These are phyloP conservation scores for Chaetura pelagica DNA, from an alignment of 2,113 vertebrate genomes.

Conservation along the genomic window DNA sequence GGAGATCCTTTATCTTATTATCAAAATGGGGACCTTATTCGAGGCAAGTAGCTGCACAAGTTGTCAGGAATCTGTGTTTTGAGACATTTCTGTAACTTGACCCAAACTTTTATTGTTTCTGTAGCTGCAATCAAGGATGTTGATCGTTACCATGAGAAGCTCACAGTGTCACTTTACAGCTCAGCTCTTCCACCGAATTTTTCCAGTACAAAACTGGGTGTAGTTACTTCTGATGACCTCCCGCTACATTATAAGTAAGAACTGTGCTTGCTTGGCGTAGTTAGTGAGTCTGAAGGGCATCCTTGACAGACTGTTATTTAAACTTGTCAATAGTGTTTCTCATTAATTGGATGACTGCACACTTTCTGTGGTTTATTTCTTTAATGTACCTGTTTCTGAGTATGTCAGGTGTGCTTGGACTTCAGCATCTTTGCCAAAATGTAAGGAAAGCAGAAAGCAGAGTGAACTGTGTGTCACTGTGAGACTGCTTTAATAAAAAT, in stretches of 20 bases:
- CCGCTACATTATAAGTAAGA: conserved; percentile 90
- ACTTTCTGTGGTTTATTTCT: not conserved
- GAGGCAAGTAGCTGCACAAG: conserved; percentile 76
- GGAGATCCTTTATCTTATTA: conserved; percentile 97
- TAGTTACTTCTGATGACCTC: conserved; percentile 89
- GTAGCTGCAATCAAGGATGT: conserved; percentile 93
- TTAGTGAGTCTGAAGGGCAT: not conserved
- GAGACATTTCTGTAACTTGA: not conserved
- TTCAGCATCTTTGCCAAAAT: not conserved
- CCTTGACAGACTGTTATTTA: not conserved
- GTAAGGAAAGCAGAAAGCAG: not conserved
- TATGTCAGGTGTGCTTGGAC: not conserved
- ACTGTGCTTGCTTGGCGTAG: not conserved
- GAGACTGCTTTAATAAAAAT: not conserved
- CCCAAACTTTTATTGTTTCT: not conserved
- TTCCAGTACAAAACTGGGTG: conserved; percentile 87
- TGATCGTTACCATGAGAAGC: conserved; percentile 94
- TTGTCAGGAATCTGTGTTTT: not conserved
- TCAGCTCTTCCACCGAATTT: conserved; percentile 83
- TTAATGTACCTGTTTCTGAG: not conserved
- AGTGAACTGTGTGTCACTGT: not conserved
- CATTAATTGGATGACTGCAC: not conserved
- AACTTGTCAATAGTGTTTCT: not conserved
- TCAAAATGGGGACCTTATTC: conserved; percentile 92
- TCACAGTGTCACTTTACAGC: conserved; percentile 87